phyloP scores from a whole-genome alignment of 1,140 invertebrate genomes.

The Drosophila kanapiae region DNA sequence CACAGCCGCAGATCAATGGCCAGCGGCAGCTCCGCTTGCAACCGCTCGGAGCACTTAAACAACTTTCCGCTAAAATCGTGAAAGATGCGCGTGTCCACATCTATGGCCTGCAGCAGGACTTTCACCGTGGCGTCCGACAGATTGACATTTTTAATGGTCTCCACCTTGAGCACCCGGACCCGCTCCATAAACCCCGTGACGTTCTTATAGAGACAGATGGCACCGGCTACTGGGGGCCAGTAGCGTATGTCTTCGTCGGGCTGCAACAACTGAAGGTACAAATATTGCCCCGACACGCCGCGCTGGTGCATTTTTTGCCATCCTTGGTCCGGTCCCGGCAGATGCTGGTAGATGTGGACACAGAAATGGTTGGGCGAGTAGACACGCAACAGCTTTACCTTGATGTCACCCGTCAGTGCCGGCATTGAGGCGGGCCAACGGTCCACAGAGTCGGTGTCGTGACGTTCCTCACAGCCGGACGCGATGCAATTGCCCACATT shows the following conservation, averaged over 20 bases:
- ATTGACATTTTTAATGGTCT: slow-evolving; percentile 34
- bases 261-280: slow-evolving; percentile 29
- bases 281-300: background rate
- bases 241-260: slow-evolving; percentile 6
- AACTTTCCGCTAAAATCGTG: slow-evolving; percentile 21
- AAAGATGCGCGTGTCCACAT: slow-evolving; percentile 49
- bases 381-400: slow-evolving; percentile 36
- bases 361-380: slow-evolving; percentile 59
- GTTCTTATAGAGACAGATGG: slow-evolving; percentile 37
- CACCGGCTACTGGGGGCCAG: slow-evolving; percentile 51
- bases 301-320: no score
- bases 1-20: slow-evolving; percentile 44
- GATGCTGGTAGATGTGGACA: slow-evolving; percentile 51
- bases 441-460: slow-evolving; percentile 19
- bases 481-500: slow-evolving; percentile 35
- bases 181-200: slow-evolving; percentile 18
- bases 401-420: slow-evolving; percentile 27
- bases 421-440: slow-evolving; percentile 2
- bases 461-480: slow-evolving; percentile 38
- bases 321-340: background rate
- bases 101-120: slow-evolving; percentile 53
- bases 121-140: slow-evolving; percentile 9
- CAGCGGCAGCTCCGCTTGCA: slow-evolving; percentile 1
- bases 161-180: slow-evolving; percentile 53
- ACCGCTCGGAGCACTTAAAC: slow-evolving; percentile 33